A percentile compares a stretch with the other conserved stretches of the same genome.
phyloP scores from a whole-genome alignment of 2,113 vertebrate species.

The Micronisus gabar region DNA sequence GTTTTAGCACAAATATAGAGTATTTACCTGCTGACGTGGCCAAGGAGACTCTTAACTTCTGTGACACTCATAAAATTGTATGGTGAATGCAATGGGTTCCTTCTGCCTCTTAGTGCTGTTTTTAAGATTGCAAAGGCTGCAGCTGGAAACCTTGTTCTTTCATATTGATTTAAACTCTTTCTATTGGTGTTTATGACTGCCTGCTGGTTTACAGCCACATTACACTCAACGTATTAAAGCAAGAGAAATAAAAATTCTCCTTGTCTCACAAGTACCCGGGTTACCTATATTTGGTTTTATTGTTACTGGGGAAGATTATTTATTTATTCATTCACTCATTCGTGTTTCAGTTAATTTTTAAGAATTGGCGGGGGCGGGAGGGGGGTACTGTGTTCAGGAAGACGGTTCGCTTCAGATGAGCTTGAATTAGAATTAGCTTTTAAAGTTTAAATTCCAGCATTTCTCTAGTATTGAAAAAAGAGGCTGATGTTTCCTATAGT shows the following conservation, averaged over 20 bases:
- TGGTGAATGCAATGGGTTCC: neutral
- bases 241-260: neutral
- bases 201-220: slow-evolving; percentile 20
- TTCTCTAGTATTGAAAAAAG: neutral
- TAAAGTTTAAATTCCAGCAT: neutral
- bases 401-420: neutral
- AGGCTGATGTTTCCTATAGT: neutral
- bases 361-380: fast-evolving
- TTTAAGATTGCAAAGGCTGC: slow-evolving; percentile 29
- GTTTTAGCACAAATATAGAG: neutral
- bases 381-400: neutral
- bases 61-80: slow-evolving; percentile 29
- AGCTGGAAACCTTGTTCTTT: neutral
- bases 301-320: neutral
- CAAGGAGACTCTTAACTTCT: slow-evolving; percentile 41
- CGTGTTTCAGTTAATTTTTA: neutral
- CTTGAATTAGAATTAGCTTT: neutral
- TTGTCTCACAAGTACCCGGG: neutral
- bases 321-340: neutral
- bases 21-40: neutral
- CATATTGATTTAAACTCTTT: slow-evolving; percentile 50
- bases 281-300: neutral
- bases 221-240: neutral
- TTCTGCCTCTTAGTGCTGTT: neutral
- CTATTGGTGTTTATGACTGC: slow-evolving; percentile 34